Evolutionary conservation across 2,113 vertebrate genomes (phyloP), one percentile per base, ranked within the genome.

Genomic region (Colaptes auratus): DNA sequence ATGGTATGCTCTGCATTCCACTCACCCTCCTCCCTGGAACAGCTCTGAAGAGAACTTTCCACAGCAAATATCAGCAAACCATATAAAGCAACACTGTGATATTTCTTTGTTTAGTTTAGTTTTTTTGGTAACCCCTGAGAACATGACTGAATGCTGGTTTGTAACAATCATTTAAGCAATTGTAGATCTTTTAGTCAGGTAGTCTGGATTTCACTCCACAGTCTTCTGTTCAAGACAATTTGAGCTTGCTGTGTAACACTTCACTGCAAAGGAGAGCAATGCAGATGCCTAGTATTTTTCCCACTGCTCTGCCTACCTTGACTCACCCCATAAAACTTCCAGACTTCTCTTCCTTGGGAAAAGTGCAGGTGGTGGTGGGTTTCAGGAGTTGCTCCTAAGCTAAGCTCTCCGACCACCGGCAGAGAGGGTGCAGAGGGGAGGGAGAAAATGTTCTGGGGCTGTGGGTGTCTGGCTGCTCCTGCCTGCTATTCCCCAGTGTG

Each of bases 281-380:
- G 33, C 52, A 80, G 90, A 75, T 1, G 2, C 35, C 36, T 65
- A 65, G 60, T n/a, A 77, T 88, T 93, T 93, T 94, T 76, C 65
- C 78, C 35, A 77, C 20, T 39, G 25, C 72, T 88, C 56, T 39
- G 36, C 31, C 56, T 27, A 8, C 72, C 95, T 88, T 21, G 31
- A 87, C 79, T 93, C 4, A 27, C 76, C 24, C 58, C 53, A 69
- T 95, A 94, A 91, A 96, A 83, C 36, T 87, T 88, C 69, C 89
- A 92, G 52, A 92, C 83, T n/a, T 31, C 6, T 75, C 27, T 80
- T 95, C 70, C 78, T 24, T 72, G 53, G 89, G 75, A 67, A 75
- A 25, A 91, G 33, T 65, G 48, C 82, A 83, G 89, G 79, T 89
- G 78, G 52, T 70, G 36, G 46, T 48, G 72, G 31, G 36, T 19